Evolutionary conservation across 92 coral and sea anemone genomes (phyloP).

Genomic region (Blastomussa wellsi): DNA sequence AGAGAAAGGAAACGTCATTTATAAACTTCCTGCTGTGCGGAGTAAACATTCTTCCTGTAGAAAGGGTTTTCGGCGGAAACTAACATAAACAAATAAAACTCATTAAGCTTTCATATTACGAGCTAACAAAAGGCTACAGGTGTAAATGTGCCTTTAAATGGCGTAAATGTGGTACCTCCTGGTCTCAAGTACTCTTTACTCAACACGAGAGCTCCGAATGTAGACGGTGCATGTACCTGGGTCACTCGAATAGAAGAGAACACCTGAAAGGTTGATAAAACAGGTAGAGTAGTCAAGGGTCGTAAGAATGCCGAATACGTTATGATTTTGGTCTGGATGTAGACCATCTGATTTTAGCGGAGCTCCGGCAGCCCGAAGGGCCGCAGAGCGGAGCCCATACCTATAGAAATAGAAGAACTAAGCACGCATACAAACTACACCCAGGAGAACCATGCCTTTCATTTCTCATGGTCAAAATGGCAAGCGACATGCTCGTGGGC

Average conservation of each 20-base stretch:
- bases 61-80: background rate
- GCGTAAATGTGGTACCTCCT: background rate
- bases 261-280: too few relatives aligned
- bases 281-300: too few relatives aligned
- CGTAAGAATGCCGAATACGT: too few relatives aligned
- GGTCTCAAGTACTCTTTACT: background rate
- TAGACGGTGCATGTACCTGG: background rate
- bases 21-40: background rate
- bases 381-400: too few relatives aligned
- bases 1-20: background rate
- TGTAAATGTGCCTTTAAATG: background rate
- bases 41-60: background rate
- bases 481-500: too few relatives aligned
- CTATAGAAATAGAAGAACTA: too few relatives aligned
- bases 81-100: background rate
- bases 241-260: background rate
- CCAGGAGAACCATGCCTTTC: too few relatives aligned
- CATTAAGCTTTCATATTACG: background rate
- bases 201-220: background rate
- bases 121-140: background rate
- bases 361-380: too few relatives aligned
- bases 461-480: too few relatives aligned
- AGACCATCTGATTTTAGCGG: too few relatives aligned
- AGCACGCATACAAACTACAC: too few relatives aligned
- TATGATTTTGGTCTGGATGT: too few relatives aligned